Base-by-base conservation (phyloP, 2,797 vertebrate species). In the Dryobates pubescens region DNA sequence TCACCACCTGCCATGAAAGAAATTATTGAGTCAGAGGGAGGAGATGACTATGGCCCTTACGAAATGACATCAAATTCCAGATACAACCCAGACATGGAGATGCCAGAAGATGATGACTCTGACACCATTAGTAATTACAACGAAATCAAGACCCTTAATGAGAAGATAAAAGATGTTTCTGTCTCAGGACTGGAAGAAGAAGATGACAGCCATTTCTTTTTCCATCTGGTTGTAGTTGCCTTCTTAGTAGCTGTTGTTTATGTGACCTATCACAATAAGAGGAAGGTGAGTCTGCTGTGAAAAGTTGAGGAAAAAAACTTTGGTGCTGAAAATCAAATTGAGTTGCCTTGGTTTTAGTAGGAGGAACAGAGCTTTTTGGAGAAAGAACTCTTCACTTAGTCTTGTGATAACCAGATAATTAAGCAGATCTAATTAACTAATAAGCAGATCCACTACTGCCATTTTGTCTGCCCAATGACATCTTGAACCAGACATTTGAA, bases 231-330 rank as follows among this genome's bases (percentile, higher is more conserved):
- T 86, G 96, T 99, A 92, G 97, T 99, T 97, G 98, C 98, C 75
- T 98, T 99, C 96, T 97, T 99, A 96, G 98, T 99, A 93, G 99
- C 98, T 85, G 96, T 99, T 54, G 95, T 98, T 91, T 99, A 99
- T 79, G 98, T 99, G 94, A 98, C 98, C 43, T 99, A 99, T 95
- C 99, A 99, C 98, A 99, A 99, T 97, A 99, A 99, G 97, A 98
- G 98, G 90, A 99, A 99, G 99, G 99, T 99, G 95, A 80, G 98
- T 95, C 6, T 23, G 45, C 70, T 88, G 24, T 17, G 47, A 51
- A 71, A 38, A 34, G 23, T 5, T 34, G 13, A 54, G 63, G 30
- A 67, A 49, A 84, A 53, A 17, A 30, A 7, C 9, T 78, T 80
- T 17, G 77, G 45, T 64, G 19, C 53, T 75, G 45, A 30, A 59